Percentiles rank a stretch among this genome's conserved stretches.
Conservation (phyloP, 1,140 invertebrate species). For the Drosophila oshimai region DNA sequence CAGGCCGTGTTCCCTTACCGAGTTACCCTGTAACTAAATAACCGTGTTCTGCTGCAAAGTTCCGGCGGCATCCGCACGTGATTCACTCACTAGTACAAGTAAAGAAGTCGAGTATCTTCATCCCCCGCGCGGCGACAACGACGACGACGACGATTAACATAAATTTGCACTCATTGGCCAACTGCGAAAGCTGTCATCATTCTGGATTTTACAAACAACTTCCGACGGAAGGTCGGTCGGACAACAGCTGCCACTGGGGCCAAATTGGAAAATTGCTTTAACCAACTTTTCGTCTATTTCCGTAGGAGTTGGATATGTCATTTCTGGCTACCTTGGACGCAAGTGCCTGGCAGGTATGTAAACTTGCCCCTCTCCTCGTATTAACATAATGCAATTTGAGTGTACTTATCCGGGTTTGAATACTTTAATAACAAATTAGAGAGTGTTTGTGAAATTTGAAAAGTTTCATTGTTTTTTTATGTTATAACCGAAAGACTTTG, state of each 20-base stretch:
- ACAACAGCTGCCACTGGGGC: conserved; percentile 21
- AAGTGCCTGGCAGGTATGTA: conserved; percentile 83
- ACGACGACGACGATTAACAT: conserved; percentile 54
- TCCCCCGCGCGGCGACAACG: conserved; percentile 3
- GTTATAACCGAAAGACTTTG: not conserved
- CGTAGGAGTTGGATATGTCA: conserved; percentile 83
- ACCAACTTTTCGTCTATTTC: conserved; percentile 64
- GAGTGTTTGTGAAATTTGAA: not conserved
- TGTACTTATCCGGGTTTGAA: not conserved
- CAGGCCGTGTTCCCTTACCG: conserved; percentile 35
- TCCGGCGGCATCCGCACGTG: conserved; percentile 55
- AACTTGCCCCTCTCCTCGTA: not conserved
- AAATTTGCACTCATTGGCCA: conserved; percentile 59
- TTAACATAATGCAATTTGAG: conserved; percentile 20
- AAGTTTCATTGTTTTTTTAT: not conserved
- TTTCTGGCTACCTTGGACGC: conserved; percentile 83
- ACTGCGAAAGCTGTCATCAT: conserved; percentile 53
- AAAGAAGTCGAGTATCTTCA: not conserved
- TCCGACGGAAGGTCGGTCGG: conserved; percentile 74
- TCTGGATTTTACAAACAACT: conserved; percentile 82
- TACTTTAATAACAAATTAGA: not conserved
- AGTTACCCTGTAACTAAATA: conserved; percentile 47
- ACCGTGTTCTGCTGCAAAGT: conserved; percentile 31
- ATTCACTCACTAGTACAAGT: conserved; percentile 2
- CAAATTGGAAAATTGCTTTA: conserved; percentile 69